Base-by-base conservation (phyloP, 2,888 invertebrate genomes). In the Hyposoter dolosus region DNA sequence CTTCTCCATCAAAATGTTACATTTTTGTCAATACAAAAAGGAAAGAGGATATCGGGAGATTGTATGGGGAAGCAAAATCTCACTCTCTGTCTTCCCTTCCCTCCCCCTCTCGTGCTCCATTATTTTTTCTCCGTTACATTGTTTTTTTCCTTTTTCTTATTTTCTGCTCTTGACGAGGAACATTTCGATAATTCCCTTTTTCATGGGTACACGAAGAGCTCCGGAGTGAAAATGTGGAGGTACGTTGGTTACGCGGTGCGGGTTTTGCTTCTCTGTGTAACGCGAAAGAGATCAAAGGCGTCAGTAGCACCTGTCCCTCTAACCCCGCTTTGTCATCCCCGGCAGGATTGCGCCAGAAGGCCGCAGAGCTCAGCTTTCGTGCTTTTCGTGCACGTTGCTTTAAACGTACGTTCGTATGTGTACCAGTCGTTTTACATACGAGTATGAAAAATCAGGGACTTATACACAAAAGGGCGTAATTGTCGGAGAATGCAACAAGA, bases 241-340 rank as follows among this genome's bases (percentile, higher is more conserved):
- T 66, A 63, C 53, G 66, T 53, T 60, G 83, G 60, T 72, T 72
- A 71, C 69, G 78, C 47, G 53, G 90, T 23, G 3, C 89, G 89
- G 89, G 90, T 90, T 91, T 90, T 90, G 91, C 91, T 81, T 81
- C 74, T 69, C 81, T 83, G 69, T 60, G 92, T 93, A 93, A 93
- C 91, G 90, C 90, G 91, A 91, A 92, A 91, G 92, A 94, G 94
- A 94, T 94, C 94, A 94, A 94, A 94, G 94, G 94, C 94, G 94
- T 94, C 94, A 94, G 93, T 93, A 93, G 94, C 94, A 94, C 94
- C 94, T 94, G 94, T 94, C 94, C 84, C 93, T 92, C 92, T 90
- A 82, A 92, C 91, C 92, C 91, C 85, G 91, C 92, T 92, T 92
- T 92, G 93, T 93, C 93, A 93, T 93, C 93, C 85, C 84, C 91